Conservation (phyloP, 2,113 vertebrate genomes). For the Nestor notabilis region DNA sequence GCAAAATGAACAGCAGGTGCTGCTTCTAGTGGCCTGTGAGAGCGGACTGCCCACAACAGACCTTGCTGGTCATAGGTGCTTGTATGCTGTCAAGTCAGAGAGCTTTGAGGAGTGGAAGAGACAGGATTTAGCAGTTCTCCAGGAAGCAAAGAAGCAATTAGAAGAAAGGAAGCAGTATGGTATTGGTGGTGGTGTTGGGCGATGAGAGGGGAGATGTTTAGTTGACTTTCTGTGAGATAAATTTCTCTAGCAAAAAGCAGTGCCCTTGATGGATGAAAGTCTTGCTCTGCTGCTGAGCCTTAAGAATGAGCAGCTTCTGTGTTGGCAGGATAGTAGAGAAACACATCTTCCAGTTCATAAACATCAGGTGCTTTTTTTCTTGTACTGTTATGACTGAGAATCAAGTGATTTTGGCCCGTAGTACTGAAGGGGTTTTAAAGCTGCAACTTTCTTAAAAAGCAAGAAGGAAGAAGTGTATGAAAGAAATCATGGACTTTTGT, state of each 20-base stretch:
- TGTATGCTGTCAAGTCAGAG: not conserved
- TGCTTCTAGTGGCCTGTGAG: not conserved
- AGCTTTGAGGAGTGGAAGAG: not conserved
- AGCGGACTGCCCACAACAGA: not conserved
- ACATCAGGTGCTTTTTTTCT: slow-evolving; percentile 13
- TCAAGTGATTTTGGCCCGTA: not conserved
- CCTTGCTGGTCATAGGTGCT: not conserved
- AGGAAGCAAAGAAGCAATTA: not conserved
- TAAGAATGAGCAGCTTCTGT: not conserved
- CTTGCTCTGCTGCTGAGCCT: not conserved
- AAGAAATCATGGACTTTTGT: not conserved
- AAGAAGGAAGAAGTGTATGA: not conserved
- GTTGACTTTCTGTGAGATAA: not conserved
- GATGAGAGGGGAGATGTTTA: not conserved
- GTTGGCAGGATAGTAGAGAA: slow-evolving; percentile 5
- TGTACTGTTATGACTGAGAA: not conserved
- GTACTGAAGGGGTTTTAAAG: not conserved
- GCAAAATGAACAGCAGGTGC: not conserved
- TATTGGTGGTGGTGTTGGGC: not conserved
- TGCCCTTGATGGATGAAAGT: not conserved
- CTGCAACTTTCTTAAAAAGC: not conserved
- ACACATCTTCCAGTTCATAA: not conserved
- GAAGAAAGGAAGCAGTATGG: not conserved
- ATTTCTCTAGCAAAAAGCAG: not conserved
- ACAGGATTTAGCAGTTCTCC: not conserved